These are phyloP conservation scores for Axea sp. DNA, from an alignment of 2,888 invertebrate species.

Conservation along the genomic window DNA sequence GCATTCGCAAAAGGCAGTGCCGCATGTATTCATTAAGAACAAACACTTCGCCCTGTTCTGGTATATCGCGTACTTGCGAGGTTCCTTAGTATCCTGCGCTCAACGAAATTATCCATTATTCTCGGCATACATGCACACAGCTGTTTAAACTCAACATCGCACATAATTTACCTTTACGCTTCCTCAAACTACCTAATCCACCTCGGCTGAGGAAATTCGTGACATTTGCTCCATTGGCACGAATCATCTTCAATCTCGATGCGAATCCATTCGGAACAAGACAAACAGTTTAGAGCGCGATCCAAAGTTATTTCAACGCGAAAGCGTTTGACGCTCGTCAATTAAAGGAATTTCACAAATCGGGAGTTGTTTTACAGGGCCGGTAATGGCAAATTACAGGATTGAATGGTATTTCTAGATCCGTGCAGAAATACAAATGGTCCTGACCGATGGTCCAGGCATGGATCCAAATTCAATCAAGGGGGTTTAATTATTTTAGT, in stretches of 20 bases:
- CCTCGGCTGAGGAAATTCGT: conserved; percentile 64
- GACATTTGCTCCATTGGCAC: conserved; percentile 64
- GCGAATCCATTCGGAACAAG: conserved; percentile 16
- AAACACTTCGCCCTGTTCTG: conserved; percentile 21
- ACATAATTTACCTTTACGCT: conserved; percentile 72
- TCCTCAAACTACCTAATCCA: conserved; percentile 69
- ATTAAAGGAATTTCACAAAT: too few relatives aligned
- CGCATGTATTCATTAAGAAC: conserved; percentile 30
- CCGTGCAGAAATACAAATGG: too few relatives aligned
- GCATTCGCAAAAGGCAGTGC: not conserved
- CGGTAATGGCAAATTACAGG: too few relatives aligned
- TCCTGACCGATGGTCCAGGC: too few relatives aligned
- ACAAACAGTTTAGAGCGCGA: conserved; percentile 15
- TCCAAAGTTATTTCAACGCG: too few relatives aligned
- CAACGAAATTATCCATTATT: conserved; percentile 52
- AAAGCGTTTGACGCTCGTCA: too few relatives aligned
- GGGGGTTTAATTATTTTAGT: too few relatives aligned
- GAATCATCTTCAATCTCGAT: conserved; percentile 64
- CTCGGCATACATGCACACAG: conserved; percentile 34
- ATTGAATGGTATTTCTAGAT: too few relatives aligned
- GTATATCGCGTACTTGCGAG: conserved; percentile 10
- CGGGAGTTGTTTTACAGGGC: too few relatives aligned
- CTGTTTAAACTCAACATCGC: conserved; percentile 51
- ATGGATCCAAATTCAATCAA: too few relatives aligned
- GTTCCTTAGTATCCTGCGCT: conserved; percentile 10